Conservation (phyloP, 2,888 invertebrate genomes). For the Spatulosminthurus flaviceps region DNA sequence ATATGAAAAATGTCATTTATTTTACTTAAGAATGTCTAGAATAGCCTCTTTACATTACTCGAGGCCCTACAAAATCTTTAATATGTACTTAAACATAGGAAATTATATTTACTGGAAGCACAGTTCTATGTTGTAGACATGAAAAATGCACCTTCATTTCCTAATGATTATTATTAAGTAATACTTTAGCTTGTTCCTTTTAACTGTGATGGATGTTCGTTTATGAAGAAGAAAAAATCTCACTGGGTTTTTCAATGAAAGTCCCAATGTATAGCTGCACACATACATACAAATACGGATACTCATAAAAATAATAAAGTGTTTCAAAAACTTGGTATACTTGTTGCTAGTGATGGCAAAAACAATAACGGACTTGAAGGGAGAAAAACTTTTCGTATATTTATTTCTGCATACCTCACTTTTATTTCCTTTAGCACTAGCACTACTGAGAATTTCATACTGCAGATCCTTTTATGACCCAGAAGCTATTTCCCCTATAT, state of each 20-base stretch:
- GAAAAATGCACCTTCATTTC: neutral
- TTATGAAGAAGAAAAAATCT: too few species aligned
- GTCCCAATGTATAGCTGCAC: too few species aligned
- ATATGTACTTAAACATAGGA: too few species aligned
- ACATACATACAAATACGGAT: neutral
- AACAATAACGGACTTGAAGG: neutral
- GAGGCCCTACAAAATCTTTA: too few species aligned
- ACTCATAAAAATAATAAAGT: slow-evolving; percentile 11
- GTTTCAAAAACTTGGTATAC: neutral
- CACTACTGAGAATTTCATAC: too few species aligned
- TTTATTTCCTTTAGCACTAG: neutral
- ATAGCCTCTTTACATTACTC: neutral
- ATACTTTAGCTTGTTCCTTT: neutral
- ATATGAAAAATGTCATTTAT: neutral
- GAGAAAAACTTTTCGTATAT: neutral
- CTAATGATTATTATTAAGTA: neutral
- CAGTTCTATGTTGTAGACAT: neutral
- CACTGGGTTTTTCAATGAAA: too few species aligned
- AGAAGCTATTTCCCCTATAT: neutral
- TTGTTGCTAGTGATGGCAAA: neutral
- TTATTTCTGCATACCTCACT: neutral
- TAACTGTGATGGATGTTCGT: slow-evolving; percentile 8
- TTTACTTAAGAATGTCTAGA: neutral
- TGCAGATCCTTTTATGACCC: neutral
- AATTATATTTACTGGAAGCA: too few species aligned